These are phyloP conservation scores for Bombyx mori DNA, from an alignment of 1,140 invertebrate genomes.

Conservation along the genomic window ASM3026992v2 NC_085123.1:8335501-8336000, in stretches of 20 bases:
- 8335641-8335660: slow-evolving; percentile 36
- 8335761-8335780: too few relatives aligned
- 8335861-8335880: slow-evolving; percentile 54
- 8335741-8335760: slow-evolving; percentile 47
- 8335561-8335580: slow-evolving; percentile 32
- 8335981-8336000: too few relatives aligned
- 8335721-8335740: slow-evolving; percentile 21
- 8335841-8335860: slow-evolving; percentile 19
- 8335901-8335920: slow-evolving; percentile 54
- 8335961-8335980: too few relatives aligned
- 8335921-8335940: slow-evolving; percentile 40
- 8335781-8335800: neutral
- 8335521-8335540: slow-evolving; percentile 16
- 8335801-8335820: slow-evolving; percentile 4
- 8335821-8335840: slow-evolving; percentile 20
- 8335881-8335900: slow-evolving; percentile 42
- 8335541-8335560: slow-evolving; percentile 14
- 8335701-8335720: slow-evolving; percentile 29
- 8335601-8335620: slow-evolving; percentile 23
- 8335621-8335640: slow-evolving; percentile 30
- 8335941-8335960: slow-evolving; percentile 34
- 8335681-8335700: slow-evolving; percentile 34
- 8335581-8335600: slow-evolving; percentile 44
- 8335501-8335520: slow-evolving; percentile 29
- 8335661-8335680: slow-evolving; percentile 7